Evolutionary conservation across 2,113 vertebrate genomes (phyloP).

Genomic region (Noturus placidus): DNA sequence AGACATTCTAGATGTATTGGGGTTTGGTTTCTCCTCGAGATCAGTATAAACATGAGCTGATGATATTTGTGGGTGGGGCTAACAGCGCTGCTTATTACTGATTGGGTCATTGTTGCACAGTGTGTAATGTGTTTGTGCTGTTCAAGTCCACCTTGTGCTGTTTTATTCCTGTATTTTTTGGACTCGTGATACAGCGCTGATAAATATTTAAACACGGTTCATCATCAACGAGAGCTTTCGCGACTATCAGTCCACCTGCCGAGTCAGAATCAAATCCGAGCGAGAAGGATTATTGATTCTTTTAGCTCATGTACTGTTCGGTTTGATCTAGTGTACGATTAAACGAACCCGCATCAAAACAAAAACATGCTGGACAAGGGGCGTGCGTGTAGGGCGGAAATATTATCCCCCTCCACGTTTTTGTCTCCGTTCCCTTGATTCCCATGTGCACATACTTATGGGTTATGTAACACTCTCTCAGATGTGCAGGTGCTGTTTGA

Average conservation of each 20-base stretch:
- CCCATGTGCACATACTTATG: neutral
- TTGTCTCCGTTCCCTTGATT: neutral
- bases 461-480: conserved; percentile 20
- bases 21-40: neutral
- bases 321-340: neutral
- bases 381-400: too few species aligned
- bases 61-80: neutral
- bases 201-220: neutral
- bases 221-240: neutral
- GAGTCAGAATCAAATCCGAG: neutral
- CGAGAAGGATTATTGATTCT: neutral
- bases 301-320: neutral
- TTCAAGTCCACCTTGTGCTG: neutral
- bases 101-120: neutral
- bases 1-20: neutral
- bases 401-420: neutral
- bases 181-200: neutral
- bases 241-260: neutral
- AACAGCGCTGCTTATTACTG: too few species aligned
- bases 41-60: neutral
- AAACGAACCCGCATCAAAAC: neutral
- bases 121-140: neutral
- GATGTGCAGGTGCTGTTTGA: conserved; percentile 19
- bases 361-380: too few species aligned
- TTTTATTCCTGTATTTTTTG: neutral